Evolutionary conservation across 1,140 invertebrate genomes (phyloP).

Genomic region (Chelonus insularis): DNA sequence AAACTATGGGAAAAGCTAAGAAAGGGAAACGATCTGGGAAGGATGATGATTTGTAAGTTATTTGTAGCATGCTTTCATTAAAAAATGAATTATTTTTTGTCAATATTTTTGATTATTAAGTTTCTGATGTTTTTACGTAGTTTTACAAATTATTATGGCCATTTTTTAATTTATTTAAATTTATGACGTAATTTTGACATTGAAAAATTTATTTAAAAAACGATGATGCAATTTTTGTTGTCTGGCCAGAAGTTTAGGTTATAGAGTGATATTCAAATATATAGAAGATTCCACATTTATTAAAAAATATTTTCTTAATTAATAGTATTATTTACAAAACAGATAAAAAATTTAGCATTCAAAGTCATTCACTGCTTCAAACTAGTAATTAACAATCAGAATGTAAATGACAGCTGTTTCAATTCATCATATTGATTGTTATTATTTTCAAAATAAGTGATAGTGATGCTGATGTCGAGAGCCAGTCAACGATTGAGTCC

Average conservation of each 20-base stretch:
- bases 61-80: no score
- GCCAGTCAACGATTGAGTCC: constrained; percentile 55
- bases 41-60: constrained; percentile 22
- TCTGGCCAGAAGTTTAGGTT: constrained; percentile 35
- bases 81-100: not conserved
- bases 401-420: no score
- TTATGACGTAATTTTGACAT: constrained; percentile 6
- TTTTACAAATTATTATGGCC: not conserved
- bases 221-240: constrained; percentile 28
- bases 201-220: constrained; percentile 1
- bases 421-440: no score
- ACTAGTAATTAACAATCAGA: no score
- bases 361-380: no score
- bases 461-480: constrained; percentile 61
- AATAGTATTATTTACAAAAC: no score
- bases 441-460: no score
- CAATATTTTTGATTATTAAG: not conserved
- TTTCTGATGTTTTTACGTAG: not conserved
- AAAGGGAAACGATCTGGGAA: constrained; percentile 11
- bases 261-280: constrained; percentile 37
- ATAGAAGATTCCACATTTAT: no score
- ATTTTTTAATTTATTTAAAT: not conserved
- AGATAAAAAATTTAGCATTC: no score
- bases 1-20: not conserved
- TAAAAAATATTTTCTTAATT: constrained; percentile 36